Base-by-base conservation (phyloP, 2,113 vertebrate species). In the Cinclus mexicanus region DNA sequence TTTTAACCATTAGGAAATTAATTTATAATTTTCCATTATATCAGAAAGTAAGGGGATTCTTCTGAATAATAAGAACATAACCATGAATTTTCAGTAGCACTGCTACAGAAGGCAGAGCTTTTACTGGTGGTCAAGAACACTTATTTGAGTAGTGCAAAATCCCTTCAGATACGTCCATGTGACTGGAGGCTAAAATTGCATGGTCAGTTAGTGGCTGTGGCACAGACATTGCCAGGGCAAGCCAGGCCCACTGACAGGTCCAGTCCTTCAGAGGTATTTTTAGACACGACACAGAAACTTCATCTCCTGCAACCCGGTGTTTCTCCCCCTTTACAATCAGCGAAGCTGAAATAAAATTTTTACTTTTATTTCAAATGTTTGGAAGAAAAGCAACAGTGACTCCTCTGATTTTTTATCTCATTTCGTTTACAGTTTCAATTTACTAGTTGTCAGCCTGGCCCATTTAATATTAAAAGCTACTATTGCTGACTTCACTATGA, bases 1-100 rank as follows among this genome's bases (percentile, higher is more conserved):
- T 76, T 91, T 86, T 79, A 76, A 82, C 18, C 41, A 65, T 20
- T 17, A 64, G 49, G 44, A 87, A 84, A 71, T 71, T n/a, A 68
- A 71, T 49, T 60, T 72, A 31, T 42, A n/a, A 64, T 79, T 61
- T 61, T 39, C 20, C 12, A 1, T 87, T 42, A 14, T 19, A 47
- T 39, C n/a, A 80, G 35, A 90, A 91, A 85, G 23, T 41, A 65
- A 72, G 31, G 11, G 3, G 50, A 29, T 57, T 59, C 29, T 61
- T 93, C 39, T 37, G 21, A 85, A 44, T 11, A 79, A 44, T 2
- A 9, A 63, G 21, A 18, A 65, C 53, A 46, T 19, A 53, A 29
- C 8, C 11, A 35, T 2, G 7, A 46, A 35, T 74, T 76, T 75
- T 74, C 55, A 60, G 13, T 44, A 57, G 24, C 16, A 20, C 7